These are phyloP conservation scores for Maccullochella peelii DNA, from an alignment of 2,113 vertebrate genomes.

Conservation along the genomic window DNA sequence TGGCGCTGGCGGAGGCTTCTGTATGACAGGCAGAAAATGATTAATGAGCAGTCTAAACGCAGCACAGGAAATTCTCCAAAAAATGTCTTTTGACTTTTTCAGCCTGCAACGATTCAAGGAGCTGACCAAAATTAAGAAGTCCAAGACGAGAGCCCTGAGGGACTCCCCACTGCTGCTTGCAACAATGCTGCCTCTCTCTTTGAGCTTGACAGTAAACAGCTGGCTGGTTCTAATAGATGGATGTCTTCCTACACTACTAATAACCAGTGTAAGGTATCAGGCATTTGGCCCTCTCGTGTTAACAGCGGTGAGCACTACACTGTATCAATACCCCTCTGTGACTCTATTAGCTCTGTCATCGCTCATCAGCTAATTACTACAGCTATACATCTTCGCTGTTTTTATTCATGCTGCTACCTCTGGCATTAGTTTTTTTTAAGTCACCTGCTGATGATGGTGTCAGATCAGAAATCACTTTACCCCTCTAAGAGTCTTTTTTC, in stretches of 20 bases:
- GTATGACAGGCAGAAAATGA: conserved; percentile 73
- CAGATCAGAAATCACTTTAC: not conserved
- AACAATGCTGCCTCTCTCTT: conserved; percentile 9
- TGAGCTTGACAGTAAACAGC: conserved; percentile 69
- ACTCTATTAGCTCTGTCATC: conserved; percentile 56
- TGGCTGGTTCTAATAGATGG: conserved; percentile 61
- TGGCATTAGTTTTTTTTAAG: conserved; percentile 8
- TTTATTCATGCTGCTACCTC: conserved; percentile 37
- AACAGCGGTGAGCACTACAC: conserved; percentile 56
- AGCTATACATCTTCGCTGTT: conserved; percentile 14
- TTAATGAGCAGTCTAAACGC: conserved; percentile 74
- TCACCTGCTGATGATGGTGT: conserved; percentile 33
- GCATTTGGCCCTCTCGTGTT: conserved; percentile 30
- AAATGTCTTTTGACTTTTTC: conserved; percentile 32
- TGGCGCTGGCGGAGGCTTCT: conserved; percentile 48
- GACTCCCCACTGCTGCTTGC: conserved; percentile 40
- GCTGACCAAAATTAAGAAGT: conserved; percentile 53
- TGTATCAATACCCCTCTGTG: conserved; percentile 64
- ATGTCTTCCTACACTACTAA: conserved; percentile 49
- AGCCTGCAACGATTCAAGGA: conserved; percentile 20
- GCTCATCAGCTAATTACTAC: conserved; percentile 65
- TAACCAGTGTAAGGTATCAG: conserved; percentile 51
- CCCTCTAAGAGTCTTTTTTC: not conserved
- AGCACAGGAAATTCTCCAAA: conserved; percentile 45
- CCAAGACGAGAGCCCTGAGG: conserved; percentile 39